Conservation (phyloP, 2,797 vertebrate genomes). For the Enoplosus armatus region DNA sequence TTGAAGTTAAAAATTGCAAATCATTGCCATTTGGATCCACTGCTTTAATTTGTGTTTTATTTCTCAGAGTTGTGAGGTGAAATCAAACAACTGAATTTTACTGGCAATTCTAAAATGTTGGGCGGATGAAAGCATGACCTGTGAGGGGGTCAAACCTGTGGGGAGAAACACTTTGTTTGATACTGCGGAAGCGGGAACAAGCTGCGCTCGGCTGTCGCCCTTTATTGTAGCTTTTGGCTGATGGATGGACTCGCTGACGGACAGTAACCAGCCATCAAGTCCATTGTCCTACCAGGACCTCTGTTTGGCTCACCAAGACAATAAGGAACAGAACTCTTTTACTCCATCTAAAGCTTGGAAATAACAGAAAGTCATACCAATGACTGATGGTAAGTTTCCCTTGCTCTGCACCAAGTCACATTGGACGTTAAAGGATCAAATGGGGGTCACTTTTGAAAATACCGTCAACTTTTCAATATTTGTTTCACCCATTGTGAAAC, state of each 20-base stretch:
- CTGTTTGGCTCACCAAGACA: background rate
- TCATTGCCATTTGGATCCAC: background rate
- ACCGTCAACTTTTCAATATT: background rate
- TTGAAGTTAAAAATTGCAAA: background rate
- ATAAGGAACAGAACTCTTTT: conserved; percentile 4
- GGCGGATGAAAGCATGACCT: background rate
- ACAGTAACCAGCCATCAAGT: background rate
- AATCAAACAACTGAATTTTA: background rate
- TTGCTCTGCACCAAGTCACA: background rate
- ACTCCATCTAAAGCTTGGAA: background rate
- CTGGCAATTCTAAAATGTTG: background rate
- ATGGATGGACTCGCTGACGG: conserved; percentile 35
- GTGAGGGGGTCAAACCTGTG: background rate
- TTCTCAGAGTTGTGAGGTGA: background rate
- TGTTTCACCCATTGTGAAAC: background rate
- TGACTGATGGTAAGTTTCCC: background rate
- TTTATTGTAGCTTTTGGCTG: conserved; percentile 12
- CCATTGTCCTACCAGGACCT: background rate
- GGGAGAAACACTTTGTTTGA: background rate
- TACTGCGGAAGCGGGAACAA: background rate
- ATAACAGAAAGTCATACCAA: background rate
- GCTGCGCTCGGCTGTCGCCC: background rate
- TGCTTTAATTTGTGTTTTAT: background rate
- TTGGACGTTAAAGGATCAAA: background rate
- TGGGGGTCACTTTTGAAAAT: background rate